Conservation (phyloP, 2,888 invertebrate genomes). For the Morpho achilles region DNA sequence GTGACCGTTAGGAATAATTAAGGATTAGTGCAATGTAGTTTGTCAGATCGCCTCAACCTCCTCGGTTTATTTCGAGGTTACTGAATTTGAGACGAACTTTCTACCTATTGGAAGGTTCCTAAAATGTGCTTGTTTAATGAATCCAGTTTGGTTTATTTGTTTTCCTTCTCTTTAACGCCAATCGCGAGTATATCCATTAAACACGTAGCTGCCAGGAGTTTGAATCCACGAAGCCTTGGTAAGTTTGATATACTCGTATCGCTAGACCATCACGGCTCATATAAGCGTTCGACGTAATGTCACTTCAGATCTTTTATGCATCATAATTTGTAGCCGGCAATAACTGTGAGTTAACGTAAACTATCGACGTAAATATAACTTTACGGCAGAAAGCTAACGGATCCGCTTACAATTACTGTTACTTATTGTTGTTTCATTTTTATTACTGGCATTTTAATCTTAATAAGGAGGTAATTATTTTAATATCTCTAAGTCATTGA, state of each 20-base stretch:
- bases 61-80: no score
- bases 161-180: no score
- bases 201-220: no score
- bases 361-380: conserved; percentile 23
- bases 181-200: no score
- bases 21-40: no score
- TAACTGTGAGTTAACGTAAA: conserved; percentile 22
- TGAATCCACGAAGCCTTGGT: no score
- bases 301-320: conserved; percentile 13
- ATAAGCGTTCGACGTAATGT: conserved; percentile 12
- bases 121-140: no score
- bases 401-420: conserved; percentile 18
- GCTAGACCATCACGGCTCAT: neutral
- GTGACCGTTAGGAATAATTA: no score
- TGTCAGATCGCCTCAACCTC: no score
- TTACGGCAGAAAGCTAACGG: conserved; percentile 27
- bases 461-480: conserved; percentile 16
- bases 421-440: conserved; percentile 24
- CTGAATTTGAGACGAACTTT: no score
- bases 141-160: no score
- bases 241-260: neutral
- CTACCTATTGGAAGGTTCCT: neutral
- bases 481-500: conserved; percentile 8
- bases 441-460: conserved; percentile 23
- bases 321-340: conserved; percentile 10